phyloP scores from a whole-genome alignment of 2,113 vertebrate species.

The Dissostichus mawsoni region DNA sequence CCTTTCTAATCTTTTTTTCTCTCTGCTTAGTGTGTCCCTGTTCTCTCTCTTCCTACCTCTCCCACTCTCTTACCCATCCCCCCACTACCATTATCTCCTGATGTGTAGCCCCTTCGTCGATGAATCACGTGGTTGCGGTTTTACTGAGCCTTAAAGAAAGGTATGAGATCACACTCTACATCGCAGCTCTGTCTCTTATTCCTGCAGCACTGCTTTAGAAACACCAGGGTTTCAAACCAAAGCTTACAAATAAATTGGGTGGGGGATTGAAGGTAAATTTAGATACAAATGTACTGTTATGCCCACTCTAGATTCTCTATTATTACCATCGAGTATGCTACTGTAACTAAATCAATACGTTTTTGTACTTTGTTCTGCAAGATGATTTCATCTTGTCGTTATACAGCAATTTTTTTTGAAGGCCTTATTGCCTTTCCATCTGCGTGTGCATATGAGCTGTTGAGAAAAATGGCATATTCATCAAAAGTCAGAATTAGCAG shows the following conservation, averaged over 20 bases:
- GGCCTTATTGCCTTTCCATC: neutral
- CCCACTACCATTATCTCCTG: slow-evolving; percentile 15
- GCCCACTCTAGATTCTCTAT: neutral
- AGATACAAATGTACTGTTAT: neutral
- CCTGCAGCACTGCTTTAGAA: slow-evolving; percentile 14
- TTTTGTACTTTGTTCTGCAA: neutral
- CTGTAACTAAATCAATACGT: neutral
- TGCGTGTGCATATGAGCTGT: neutral
- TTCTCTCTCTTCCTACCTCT: slow-evolving; percentile 25
- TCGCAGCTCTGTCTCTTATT: slow-evolving; percentile 28
- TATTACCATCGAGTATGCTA: neutral
- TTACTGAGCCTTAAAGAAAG: slow-evolving; percentile 54
- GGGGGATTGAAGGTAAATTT: neutral
- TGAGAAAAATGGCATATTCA: neutral
- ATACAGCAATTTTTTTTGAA: no score
- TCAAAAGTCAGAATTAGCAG: slow-evolving; percentile 5
- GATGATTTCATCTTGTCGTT: neutral
- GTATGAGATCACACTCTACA: slow-evolving; percentile 53
- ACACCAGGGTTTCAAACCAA: neutral
- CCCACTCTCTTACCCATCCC: slow-evolving; percentile 19
- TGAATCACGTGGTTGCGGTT: slow-evolving; percentile 54
- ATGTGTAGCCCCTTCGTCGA: slow-evolving; percentile 40
- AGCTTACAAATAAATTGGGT: neutral
- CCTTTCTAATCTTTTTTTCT: slow-evolving; percentile 15
- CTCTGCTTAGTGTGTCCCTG: slow-evolving; percentile 4